Conservation (phyloP, 2,797 vertebrate species). For the Pseudochaenichthys georgianus region DNA sequence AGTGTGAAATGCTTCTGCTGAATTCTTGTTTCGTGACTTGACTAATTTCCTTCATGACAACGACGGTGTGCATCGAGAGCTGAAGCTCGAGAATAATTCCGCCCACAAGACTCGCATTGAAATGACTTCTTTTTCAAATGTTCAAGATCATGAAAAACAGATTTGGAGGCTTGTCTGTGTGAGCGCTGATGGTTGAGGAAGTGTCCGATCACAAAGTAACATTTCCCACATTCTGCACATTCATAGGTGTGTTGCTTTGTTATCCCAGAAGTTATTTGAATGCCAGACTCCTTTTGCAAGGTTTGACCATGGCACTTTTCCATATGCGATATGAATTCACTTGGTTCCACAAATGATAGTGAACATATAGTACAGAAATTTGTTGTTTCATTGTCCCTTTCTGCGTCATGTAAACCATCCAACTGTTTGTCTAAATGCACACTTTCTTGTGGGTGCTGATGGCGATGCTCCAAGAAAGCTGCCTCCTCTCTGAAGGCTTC, state of each 20-base stretch:
- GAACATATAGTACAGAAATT: constrained; percentile 79
- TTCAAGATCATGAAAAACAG: constrained; percentile 83
- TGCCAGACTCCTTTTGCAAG: constrained; percentile 45
- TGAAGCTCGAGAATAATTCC: constrained; percentile 85
- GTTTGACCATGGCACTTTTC: constrained; percentile 68
- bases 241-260: constrained; percentile 75
- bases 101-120: constrained; percentile 84
- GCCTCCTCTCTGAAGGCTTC: constrained; percentile 80
- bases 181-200: constrained; percentile 87
- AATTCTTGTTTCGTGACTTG: constrained; percentile 71
- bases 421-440: constrained; percentile 65
- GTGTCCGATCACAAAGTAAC: constrained; percentile 78
- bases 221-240: constrained; percentile 87
- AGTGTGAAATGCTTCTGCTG: constrained; percentile 48
- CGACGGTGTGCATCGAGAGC: constrained; percentile 88
- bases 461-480: constrained; percentile 74
- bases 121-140: constrained; percentile 88
- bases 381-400: constrained; percentile 63
- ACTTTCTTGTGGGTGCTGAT: constrained; percentile 74
- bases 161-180: constrained; percentile 84
- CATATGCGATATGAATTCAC: constrained; percentile 63
- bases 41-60: constrained; percentile 85
- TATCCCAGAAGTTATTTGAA: constrained; percentile 31
- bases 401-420: constrained; percentile 64
- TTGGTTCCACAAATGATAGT: constrained; percentile 71